Base-by-base conservation (phyloP, 1,140 invertebrate genomes). In the Scaptomyza hsui region DNA sequence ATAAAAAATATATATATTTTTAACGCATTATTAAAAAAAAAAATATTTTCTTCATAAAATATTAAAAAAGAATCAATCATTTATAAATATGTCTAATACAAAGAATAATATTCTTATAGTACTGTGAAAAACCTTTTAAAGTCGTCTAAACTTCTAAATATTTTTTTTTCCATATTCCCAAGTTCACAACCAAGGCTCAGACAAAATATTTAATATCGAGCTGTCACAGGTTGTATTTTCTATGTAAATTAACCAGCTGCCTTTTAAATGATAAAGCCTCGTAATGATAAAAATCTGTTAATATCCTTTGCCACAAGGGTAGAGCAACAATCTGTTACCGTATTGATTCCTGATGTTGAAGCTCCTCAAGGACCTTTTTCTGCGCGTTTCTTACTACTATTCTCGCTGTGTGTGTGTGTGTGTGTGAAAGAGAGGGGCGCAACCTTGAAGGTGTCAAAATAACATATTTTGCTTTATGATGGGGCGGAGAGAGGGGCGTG, bases 371-470 rank as follows among this genome's bases (percentile, higher is more conserved):
- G 12, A 21, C 41, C 57, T 53, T 53, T 45, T 57, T 47, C 26
- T 9, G n/a, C 24, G 16, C 2, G 47, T 35, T 29, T 35, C 55
- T 24, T 24, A 24, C 6, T 4, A 12, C 29, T 32, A 24, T 24
- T 24, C 24, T 24, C n/a, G n/a, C 39, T 16, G 48, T 15, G 52
- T 48, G 47, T 44, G 24, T 4, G 35, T 60, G 29, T 69, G 64
- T 56, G 41, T 57, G 55, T 55, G 39, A n/a, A n/a, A n/a, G n/a
- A n/a, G n/a, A n/a, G 45, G 68, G 80, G 72, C 69, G 73, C 81
- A 85, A 86, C 81, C 76, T 85, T 86, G 82, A 86, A 86, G 81
- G 81, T 86, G 81, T 86, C 78, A 88, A 86, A 86, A 86, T 86
- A 86, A 86, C 81, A 86, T 86, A 86, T 83, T 82, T 75, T n/a